A percentile compares a stretch with the other conserved stretches of the same genome.
phyloP scores from a whole-genome alignment of 2,888 invertebrate species.

The Tenthredo amoena region DNA sequence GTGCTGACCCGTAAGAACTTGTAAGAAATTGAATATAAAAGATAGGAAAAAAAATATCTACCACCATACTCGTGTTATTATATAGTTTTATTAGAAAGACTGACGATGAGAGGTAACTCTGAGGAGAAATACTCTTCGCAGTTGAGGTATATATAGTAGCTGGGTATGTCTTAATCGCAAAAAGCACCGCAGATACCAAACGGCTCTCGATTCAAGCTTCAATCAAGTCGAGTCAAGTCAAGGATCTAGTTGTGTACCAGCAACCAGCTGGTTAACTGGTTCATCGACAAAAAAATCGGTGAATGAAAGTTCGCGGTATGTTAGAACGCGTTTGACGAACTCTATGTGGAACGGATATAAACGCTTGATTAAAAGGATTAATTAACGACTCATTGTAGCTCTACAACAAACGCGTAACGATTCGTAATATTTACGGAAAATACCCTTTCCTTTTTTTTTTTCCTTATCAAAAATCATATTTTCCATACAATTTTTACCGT shows the following conservation, averaged over 20 bases:
- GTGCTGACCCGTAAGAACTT: conserved; percentile 19
- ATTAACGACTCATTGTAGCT: background rate
- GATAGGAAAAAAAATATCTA: background rate
- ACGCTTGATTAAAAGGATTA: background rate
- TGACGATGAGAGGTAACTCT: background rate
- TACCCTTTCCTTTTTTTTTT: too few species aligned
- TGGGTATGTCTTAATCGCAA: background rate
- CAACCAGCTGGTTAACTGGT: background rate
- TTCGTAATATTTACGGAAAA: background rate
- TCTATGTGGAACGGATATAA: background rate
- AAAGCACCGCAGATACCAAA: background rate
- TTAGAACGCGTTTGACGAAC: background rate
- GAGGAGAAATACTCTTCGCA: background rate
- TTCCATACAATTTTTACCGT: too few species aligned
- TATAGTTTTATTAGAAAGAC: background rate
- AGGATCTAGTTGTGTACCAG: background rate
- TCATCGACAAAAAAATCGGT: background rate
- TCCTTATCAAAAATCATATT: too few species aligned
- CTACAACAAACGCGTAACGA: background rate
- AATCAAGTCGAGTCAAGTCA: background rate
- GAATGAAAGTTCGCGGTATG: conserved; percentile 32
- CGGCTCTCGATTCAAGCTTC: conserved; percentile 5
- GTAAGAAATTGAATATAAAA: background rate
- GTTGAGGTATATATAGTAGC: background rate
- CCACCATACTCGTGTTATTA: background rate